Percentiles rank a stretch among this genome's conserved stretches.
Evolutionary conservation across 2,888 invertebrate genomes (phyloP).

Genomic region (Lepidonotus clava): DNA sequence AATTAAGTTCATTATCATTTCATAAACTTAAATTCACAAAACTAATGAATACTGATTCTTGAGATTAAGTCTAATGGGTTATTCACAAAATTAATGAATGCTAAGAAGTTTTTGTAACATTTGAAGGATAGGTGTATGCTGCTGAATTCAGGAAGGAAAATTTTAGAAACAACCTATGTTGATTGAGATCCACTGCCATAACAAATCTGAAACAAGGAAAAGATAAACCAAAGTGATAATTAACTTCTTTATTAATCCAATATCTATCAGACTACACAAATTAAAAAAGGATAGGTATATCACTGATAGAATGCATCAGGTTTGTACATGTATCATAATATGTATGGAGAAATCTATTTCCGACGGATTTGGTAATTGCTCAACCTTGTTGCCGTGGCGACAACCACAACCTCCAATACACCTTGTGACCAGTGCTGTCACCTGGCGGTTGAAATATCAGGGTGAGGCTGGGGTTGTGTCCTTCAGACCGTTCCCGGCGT

Average conservation of each 20-base stretch:
- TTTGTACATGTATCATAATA: constrained; percentile 1
- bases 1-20: no score
- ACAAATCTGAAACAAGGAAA: no score
- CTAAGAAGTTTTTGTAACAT: no score
- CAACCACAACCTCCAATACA: neutral
- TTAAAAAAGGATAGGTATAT: constrained; percentile 51
- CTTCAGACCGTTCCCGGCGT: neutral
- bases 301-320: constrained; percentile 52
- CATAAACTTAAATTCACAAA: no score
- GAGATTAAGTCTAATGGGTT: no score
- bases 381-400: constrained; percentile 40
- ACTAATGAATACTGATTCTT: no score
- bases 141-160: no score
- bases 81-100: no score
- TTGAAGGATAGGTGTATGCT: no score
- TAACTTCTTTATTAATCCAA: constrained; percentile 49
- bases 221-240: neutral
- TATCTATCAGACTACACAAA: constrained; percentile 49
- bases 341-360: constrained; percentile 44
- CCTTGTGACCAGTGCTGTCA: constrained; percentile 2
- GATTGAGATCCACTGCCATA: no score
- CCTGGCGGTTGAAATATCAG: neutral
- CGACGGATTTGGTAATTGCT: constrained; percentile 53
- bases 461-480: constrained; percentile 13
- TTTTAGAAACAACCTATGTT: no score